Conservation (phyloP, 2,888 invertebrate genomes). For the Papilio protenor region DNA sequence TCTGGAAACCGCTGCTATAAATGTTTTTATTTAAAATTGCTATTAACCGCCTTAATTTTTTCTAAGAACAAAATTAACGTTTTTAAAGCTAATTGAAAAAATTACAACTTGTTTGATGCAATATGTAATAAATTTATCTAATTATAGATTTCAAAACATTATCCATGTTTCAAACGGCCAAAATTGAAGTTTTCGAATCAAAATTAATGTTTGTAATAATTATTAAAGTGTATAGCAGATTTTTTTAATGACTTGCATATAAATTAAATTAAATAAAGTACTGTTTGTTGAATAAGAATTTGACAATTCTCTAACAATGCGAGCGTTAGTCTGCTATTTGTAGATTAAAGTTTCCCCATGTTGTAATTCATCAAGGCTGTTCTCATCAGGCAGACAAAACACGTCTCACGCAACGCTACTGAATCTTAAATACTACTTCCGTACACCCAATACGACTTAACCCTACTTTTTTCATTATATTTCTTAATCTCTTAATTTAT, state of each 20-base stretch:
- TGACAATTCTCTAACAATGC: not conserved
- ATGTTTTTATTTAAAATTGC: no score
- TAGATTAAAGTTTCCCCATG: conserved; percentile 22
- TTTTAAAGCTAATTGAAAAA: no score
- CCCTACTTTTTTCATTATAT: conserved; percentile 27
- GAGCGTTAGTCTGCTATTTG: conserved; percentile 13
- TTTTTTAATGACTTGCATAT: not conserved
- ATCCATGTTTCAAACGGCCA: no score
- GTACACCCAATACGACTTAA: conserved; percentile 24
- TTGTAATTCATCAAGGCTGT: conserved; percentile 39
- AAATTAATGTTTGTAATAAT: no score
- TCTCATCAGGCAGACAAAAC: conserved; percentile 30
- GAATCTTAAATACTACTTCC: conserved; percentile 38
- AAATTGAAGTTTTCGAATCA: no score
- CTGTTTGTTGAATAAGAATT: not conserved
- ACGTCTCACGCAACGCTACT: conserved; percentile 30
- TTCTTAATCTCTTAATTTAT: conserved; percentile 17
- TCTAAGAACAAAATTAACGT: no score
- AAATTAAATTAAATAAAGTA: not conserved
- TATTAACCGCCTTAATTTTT: no score
- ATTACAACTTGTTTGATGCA: no score
- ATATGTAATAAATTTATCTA: no score
- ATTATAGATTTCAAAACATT: no score
- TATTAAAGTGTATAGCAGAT: no score
- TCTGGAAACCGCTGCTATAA: no score